Conservation (phyloP, 2,113 vertebrate species). For the Leucopsar rothschildi region DNA sequence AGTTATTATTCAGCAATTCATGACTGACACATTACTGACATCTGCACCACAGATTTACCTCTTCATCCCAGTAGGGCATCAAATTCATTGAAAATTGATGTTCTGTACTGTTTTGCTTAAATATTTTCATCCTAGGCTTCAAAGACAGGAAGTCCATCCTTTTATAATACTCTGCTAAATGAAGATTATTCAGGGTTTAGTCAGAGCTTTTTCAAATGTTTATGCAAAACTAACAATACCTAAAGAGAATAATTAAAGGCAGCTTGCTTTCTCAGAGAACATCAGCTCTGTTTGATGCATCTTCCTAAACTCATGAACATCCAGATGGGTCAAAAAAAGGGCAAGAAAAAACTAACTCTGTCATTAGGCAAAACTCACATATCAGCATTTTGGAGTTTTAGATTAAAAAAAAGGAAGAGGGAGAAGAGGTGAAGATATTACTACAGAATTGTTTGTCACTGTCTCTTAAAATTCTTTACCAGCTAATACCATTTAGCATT, state of each 20-base stretch:
- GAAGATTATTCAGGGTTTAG: not conserved
- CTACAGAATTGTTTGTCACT: not conserved
- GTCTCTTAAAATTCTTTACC: not conserved
- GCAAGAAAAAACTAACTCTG: not conserved
- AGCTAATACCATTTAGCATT: not conserved
- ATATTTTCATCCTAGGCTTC: not conserved
- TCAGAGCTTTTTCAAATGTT: not conserved
- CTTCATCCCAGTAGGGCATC: not conserved
- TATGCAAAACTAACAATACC: not conserved
- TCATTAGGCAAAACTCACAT: not conserved
- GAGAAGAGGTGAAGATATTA: not conserved
- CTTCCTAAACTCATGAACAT: not conserved
- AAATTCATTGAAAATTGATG: not conserved
- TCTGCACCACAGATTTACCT: not conserved
- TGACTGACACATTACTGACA: not conserved
- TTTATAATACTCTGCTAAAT: not conserved
- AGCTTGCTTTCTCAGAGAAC: not conserved
- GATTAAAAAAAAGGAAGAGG: not conserved
- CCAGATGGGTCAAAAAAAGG: not conserved
- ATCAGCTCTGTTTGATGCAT: not conserved
- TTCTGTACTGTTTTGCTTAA: not conserved
- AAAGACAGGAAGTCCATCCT: not conserved
- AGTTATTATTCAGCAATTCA: not conserved
- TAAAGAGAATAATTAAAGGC: not conserved
- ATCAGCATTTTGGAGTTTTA: not conserved